A percentile compares a stretch with the other conserved stretches of the same genome.
phyloP scores from a whole-genome alignment of 2,888 invertebrate species.

The Pollenia angustigena region DNA sequence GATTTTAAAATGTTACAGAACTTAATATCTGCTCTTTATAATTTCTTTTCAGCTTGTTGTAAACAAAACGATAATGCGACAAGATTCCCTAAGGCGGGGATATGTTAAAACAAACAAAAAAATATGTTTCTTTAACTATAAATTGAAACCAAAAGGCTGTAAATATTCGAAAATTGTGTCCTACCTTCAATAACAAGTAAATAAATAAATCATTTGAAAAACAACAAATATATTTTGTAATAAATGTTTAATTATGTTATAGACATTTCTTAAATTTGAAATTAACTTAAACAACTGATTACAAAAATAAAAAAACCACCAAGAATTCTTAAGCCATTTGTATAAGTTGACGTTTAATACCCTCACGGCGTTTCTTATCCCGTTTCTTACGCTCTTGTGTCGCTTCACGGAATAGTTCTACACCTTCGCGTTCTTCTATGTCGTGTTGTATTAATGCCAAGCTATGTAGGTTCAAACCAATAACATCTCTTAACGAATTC shows the following conservation, averaged over 20 bases:
- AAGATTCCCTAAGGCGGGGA: slow-evolving; percentile 81
- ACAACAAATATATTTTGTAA: slow-evolving; percentile 54
- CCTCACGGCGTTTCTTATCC: slow-evolving; percentile 84
- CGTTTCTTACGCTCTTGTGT: slow-evolving; percentile 87
- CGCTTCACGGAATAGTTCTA: slow-evolving; percentile 92
- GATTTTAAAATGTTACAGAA: background rate
- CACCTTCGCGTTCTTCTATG: slow-evolving; percentile 90
- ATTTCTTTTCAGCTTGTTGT: slow-evolving; percentile 63
- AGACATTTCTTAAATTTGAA: slow-evolving; percentile 27
- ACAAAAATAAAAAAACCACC: background rate
- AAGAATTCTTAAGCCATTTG: slow-evolving; percentile 76
- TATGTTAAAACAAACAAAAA: slow-evolving; percentile 77
- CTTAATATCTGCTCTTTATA: background rate
- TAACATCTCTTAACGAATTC: slow-evolving; percentile 87
- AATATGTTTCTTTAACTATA: slow-evolving; percentile 18
- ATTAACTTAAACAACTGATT: slow-evolving; percentile 24
- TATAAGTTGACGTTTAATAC: slow-evolving; percentile 79
- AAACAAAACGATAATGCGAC: slow-evolving; percentile 68
- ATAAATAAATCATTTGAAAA: slow-evolving; percentile 2
- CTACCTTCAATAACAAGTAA: background rate
- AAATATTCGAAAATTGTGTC: background rate
- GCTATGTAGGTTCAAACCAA: slow-evolving; percentile 94
- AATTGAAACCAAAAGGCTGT: slow-evolving; percentile 51
- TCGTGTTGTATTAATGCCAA: slow-evolving; percentile 90
- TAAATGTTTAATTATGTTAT: slow-evolving; percentile 69